Evolutionary conservation across 2,113 vertebrate genomes (phyloP), one percentile per base, ranked within the genome.

Genomic region (Cryptotis parvus): DNA sequence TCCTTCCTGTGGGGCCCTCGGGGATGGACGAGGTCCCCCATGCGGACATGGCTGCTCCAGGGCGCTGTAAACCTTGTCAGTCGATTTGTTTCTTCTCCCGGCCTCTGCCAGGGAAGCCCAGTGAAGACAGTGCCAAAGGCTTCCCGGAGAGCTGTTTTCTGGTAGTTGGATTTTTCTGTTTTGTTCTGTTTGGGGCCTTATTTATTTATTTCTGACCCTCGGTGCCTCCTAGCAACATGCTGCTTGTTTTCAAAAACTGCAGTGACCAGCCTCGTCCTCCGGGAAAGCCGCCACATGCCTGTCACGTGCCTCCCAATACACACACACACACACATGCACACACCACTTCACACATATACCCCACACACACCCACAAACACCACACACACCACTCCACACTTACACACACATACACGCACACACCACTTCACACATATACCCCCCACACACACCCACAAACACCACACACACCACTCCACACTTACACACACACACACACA

Each of bases 131-230:
- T 73, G 91, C 95, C 94, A 93, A 41, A 66, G 79, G 37, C 89
- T 95, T 96, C 89, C 94, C 35, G 7, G 92, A 95, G 91, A 90
- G 87, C 83, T 49, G 37, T 82, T 77, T 90, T 41, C 65, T 85
- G 70, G 55, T 39, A 43, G 39, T 72, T 87, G 52, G 73, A 24
- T 58, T 82, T 80, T 87, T 84, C 37, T 55, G 55, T 90, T 76
- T 84, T 45, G 45, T 63, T 94, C 77, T 66, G 72, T 87, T 80
- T 90, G 63, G 92, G 80, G 37, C 66, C 75, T 79, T 69, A 33
- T 90, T 81, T 49, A 24, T 35, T 39, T 74, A 79, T 69, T 26
- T 37, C 49, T 75, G 16, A 27, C 72, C 52, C 63, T 90, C 24
- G 5, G 49, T 95, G 75, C 83, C 70, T 72, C 91, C 79, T 94